Evolutionary conservation across 2,888 invertebrate genomes (phyloP).

Genomic region (Trichogramma evanescens): DNA sequence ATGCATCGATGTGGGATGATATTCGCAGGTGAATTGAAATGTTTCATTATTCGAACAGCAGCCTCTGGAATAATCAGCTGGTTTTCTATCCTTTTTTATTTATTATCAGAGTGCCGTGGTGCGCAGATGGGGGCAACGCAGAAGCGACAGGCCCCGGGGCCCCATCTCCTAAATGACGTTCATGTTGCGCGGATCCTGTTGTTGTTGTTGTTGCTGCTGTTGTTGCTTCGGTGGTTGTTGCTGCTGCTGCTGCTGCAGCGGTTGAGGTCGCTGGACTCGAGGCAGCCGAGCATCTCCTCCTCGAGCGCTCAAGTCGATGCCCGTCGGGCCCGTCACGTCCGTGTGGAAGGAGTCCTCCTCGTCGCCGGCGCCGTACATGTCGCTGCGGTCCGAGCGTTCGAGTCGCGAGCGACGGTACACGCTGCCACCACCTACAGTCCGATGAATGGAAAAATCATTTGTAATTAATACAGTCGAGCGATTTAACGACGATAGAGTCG

Average conservation of each 20-base stretch:
- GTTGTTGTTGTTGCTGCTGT: conserved; percentile 25
- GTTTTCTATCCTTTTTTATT: background rate
- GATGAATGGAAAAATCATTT: background rate
- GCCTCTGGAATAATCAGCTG: conserved; percentile 8
- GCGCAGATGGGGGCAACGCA: conserved; percentile 46
- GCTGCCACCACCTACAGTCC: conserved; percentile 25
- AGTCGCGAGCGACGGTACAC: conserved; percentile 41
- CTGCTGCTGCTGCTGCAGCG: conserved; percentile 43
- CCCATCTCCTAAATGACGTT: conserved; percentile 65
- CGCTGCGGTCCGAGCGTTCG: conserved; percentile 44
- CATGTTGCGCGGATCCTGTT: conserved; percentile 53
- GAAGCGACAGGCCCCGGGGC: conserved; percentile 47
- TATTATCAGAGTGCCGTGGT: conserved; percentile 42
- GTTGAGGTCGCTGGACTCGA: conserved; percentile 53
- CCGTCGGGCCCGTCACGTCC: background rate
- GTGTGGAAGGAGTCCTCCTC: conserved; percentile 12
- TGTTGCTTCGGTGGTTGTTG: conserved; percentile 29
- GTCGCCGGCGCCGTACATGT: conserved; percentile 14
- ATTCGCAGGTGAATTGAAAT: too few relatives aligned
- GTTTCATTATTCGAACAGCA: background rate
- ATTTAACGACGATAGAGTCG: too few relatives aligned
- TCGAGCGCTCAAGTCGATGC: background rate
- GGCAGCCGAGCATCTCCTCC: conserved; percentile 23
- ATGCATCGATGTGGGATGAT: too few relatives aligned
- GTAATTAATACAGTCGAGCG: too few relatives aligned